Conservation (phyloP, 2,797 vertebrate species). For the Dendrocincla tyrannina region DNA sequence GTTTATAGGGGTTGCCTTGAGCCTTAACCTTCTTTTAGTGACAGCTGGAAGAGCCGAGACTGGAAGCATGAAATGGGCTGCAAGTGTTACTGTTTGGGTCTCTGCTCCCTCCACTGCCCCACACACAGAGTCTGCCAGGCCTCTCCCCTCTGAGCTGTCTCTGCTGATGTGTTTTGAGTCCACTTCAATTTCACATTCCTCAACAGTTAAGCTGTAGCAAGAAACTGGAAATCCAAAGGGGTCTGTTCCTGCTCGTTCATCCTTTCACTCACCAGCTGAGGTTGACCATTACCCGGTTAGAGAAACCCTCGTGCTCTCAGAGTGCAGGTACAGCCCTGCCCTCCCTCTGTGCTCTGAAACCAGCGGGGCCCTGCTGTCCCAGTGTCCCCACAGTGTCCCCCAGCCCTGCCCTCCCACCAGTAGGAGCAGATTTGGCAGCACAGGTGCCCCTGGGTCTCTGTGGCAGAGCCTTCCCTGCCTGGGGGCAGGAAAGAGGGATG, state of each 20-base stretch:
- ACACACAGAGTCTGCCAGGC: neutral
- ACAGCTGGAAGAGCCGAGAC: conserved; percentile 1
- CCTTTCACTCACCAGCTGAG: neutral
- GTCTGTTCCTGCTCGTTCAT: neutral
- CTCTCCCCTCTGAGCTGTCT: neutral
- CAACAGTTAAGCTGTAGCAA: conserved; percentile 35
- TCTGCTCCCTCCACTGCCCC: neutral
- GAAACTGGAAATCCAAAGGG: conserved; percentile 61
- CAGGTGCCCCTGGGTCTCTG: neutral
- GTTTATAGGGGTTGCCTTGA: conserved; percentile 45
- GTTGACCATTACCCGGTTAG: neutral
- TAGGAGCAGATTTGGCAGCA: neutral
- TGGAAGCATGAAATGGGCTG: neutral
- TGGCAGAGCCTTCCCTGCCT: neutral
- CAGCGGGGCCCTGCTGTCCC: neutral
- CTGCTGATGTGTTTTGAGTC: conserved; percentile 32
- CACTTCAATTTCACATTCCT: conserved; percentile 65
- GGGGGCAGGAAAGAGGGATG: neutral
- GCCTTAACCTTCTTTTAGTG: conserved; percentile 55
- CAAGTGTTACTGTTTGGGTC: neutral
- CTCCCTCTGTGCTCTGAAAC: neutral
- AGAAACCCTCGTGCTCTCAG: neutral
- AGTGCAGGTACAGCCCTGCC: neutral
- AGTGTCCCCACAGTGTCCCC: neutral
- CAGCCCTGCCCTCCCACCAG: neutral